These are phyloP conservation scores for Nansenia antarctica DNA, from an alignment of 2,113 vertebrate species.

Conservation along the genomic window DNA sequence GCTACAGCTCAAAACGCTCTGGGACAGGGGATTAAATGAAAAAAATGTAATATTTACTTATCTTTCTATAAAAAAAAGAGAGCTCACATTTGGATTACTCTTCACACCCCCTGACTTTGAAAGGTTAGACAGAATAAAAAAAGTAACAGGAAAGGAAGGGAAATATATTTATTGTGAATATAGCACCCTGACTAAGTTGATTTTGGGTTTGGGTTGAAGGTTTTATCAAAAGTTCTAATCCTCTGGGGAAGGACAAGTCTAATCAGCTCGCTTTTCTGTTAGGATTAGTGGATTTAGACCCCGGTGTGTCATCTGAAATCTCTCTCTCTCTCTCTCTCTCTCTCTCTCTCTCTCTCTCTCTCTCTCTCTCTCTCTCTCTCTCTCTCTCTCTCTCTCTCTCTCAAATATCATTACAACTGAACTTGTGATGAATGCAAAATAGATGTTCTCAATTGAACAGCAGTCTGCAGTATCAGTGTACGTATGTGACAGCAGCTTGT, in stretches of 20 bases:
- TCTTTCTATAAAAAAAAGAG: conserved; percentile 15
- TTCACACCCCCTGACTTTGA: conserved; percentile 25
- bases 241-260: conserved; percentile 63
- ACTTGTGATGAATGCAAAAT: too few species aligned
- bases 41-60: conserved; percentile 7
- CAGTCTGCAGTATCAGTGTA: too few species aligned
- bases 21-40: conserved; percentile 17
- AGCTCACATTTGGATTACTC: conserved; percentile 22
- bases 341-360: neutral
- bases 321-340: neutral
- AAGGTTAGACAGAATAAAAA: conserved; percentile 32
- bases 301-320: conserved; percentile 14
- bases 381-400: neutral
- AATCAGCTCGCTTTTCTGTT: conserved; percentile 62
- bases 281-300: conserved; percentile 58
- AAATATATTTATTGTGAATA: conserved; percentile 28
- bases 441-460: too few species aligned
- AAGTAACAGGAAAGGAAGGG: neutral
- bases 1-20: neutral
- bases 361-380: conserved; percentile 16
- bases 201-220: conserved; percentile 63
- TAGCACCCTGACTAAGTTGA: conserved; percentile 61
- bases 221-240: conserved; percentile 68
- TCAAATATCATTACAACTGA: neutral
- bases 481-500: too few species aligned